phyloP scores from a whole-genome alignment of 2,888 invertebrate genomes.

The Poecilobothrus nobilitatus region DNA sequence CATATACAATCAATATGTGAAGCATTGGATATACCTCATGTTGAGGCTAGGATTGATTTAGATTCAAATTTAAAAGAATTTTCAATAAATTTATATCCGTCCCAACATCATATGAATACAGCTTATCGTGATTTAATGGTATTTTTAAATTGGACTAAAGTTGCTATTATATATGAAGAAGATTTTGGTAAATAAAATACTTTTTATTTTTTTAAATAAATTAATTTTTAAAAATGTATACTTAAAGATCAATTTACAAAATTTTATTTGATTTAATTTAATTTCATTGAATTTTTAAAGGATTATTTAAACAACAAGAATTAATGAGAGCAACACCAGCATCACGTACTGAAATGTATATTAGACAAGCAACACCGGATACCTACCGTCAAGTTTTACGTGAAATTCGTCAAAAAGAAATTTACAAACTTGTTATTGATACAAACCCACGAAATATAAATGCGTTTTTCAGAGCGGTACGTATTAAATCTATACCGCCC shows the following conservation, averaged over 20 bases:
- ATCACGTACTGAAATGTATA: slow-evolving; percentile 63
- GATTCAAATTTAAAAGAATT: slow-evolving; percentile 52
- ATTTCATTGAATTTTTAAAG: slow-evolving; percentile 43
- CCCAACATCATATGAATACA: slow-evolving; percentile 68
- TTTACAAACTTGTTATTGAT: slow-evolving; percentile 81
- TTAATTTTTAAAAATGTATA: too few species aligned
- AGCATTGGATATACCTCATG: slow-evolving; percentile 81
- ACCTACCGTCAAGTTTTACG: slow-evolving; percentile 58
- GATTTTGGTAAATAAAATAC: slow-evolving; percentile 64
- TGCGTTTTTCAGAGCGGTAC: slow-evolving; percentile 78
- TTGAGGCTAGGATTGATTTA: slow-evolving; percentile 66
- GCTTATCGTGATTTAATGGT: slow-evolving; percentile 79
- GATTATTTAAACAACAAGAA: slow-evolving; percentile 77
- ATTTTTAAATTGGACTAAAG: slow-evolving; percentile 86
- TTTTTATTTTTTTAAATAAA: slow-evolving; percentile 8
- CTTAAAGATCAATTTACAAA: too few species aligned
- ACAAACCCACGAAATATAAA: slow-evolving; percentile 74
- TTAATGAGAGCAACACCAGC: slow-evolving; percentile 63
- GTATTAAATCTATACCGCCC: too few species aligned
- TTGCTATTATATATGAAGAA: slow-evolving; percentile 89
- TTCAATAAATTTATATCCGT: slow-evolving; percentile 82
- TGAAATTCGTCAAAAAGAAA: slow-evolving; percentile 70
- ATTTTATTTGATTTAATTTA: too few species aligned
- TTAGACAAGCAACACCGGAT: slow-evolving; percentile 62
- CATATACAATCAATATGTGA: slow-evolving; percentile 85